Conservation (phyloP, 1,140 invertebrate species). For the Stegodyphus mimosarum region DNA sequence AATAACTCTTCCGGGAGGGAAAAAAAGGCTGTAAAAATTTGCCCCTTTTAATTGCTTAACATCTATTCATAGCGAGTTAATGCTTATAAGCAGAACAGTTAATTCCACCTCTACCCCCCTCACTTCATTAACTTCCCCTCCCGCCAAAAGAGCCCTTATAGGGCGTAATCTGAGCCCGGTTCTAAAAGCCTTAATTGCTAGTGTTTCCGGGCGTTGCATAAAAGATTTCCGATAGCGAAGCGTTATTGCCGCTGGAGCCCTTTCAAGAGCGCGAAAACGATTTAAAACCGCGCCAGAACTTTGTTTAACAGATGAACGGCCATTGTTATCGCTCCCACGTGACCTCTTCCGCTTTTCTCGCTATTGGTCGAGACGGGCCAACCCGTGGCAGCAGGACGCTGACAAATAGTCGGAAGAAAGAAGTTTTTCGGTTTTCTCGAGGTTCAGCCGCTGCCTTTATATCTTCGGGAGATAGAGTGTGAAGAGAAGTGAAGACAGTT, state of each 20-base stretch:
- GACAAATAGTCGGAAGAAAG: too few relatives aligned
- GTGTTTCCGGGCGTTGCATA: constrained; percentile 22
- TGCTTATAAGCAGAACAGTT: neutral
- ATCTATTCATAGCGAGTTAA: too few relatives aligned
- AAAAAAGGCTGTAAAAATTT: too few relatives aligned
- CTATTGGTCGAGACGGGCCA: too few relatives aligned
- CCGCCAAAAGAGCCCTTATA: neutral
- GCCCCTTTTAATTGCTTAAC: too few relatives aligned
- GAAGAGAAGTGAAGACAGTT: too few relatives aligned
- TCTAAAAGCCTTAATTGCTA: constrained; percentile 36
- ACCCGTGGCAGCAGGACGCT: too few relatives aligned
- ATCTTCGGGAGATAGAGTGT: too few relatives aligned
- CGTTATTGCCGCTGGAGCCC: neutral
- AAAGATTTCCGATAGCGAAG: constrained; percentile 35
- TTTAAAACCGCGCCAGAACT: constrained; percentile 36
- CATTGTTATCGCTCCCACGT: constrained; percentile 25
- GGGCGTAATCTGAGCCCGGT: constrained; percentile 11
- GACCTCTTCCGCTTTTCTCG: too few relatives aligned
- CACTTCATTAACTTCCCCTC: constrained; percentile 12
- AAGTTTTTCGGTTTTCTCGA: too few relatives aligned
- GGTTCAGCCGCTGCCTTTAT: too few relatives aligned
- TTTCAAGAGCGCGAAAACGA: neutral
- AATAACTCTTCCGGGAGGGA: too few relatives aligned
- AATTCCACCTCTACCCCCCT: neutral
- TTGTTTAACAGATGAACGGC: constrained; percentile 38